Evolutionary conservation across 2,113 vertebrate genomes (phyloP), one percentile per base, ranked within the genome.

Genomic region (Aegotheles bennettii): DNA sequence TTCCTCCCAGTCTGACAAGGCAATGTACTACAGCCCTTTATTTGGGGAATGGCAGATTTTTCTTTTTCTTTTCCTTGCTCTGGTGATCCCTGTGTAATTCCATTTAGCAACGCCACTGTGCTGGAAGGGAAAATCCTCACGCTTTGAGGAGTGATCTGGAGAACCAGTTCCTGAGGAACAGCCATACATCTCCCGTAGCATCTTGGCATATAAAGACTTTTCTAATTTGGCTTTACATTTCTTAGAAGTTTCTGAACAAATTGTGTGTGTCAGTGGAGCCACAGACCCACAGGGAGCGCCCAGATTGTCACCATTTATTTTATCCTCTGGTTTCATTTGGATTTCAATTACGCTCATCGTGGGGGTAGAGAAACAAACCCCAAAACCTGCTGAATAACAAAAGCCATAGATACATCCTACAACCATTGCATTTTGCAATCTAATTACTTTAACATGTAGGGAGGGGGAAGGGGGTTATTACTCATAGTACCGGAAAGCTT

Each of bases 401-500:
- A 96, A 90, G 26, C 79, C 51, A 81, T 45, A 80, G 78, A 93
- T 75, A 59, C 16, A 60, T 75, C 56, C 71, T 84, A 35, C 21
- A 83, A 48, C 64, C 85, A 33, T 74, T 24, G 48, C n/a, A 28
- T 93, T 96, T 86, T 95, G 56, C 47, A 67, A 63, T 71, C 42
- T 83, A 90, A 95, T 91, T 95, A 56, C 75, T 96, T 95, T 94
- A 93, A 86, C 90, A 86, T 86, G 68, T 70, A 86, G 51, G 80
- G 36, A 75, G 3, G 20, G 60, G 67, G 88, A 54, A 87, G 38
- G 45, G n/a, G 17, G 33, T 42, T 78, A 56, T 57, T 90, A 61
- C 74, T 79, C 14, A 21, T 26, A 93, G 20, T 59, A 89, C 80
- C 40, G 4, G 88, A 89, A 96, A 92, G 51, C 86, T 95, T 95